A percentile compares a stretch with the other conserved stretches of the same genome.
Evolutionary conservation across 2,888 invertebrate species (phyloP).

Genomic region (Drosophila merina): DNA sequence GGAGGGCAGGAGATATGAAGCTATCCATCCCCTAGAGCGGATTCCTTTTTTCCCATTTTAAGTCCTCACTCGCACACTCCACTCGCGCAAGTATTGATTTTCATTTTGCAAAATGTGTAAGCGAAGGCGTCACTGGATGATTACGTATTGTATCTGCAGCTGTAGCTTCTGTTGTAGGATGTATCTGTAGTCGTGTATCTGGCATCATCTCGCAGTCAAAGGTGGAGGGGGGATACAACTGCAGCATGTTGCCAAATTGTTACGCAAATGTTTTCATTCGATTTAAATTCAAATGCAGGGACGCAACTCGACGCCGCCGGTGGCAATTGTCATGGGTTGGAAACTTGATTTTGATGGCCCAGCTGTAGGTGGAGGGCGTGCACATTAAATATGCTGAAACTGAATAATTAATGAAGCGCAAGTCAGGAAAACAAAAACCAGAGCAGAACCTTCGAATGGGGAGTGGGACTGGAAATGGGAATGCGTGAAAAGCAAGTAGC

Average conservation of each 20-base stretch:
- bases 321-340: constrained; percentile 19
- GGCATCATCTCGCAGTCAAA: neutral
- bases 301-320: constrained; percentile 11
- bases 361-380: too few relatives aligned
- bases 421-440: constrained; percentile 8
- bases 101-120: constrained; percentile 58
- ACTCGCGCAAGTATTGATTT: constrained; percentile 58
- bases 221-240: constrained; percentile 3
- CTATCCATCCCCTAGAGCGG: constrained; percentile 3
- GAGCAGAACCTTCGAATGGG: constrained; percentile 21
- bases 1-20: constrained; percentile 16
- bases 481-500: constrained; percentile 56
- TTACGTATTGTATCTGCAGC: constrained; percentile 58
- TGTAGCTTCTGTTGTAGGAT: constrained; percentile 21
- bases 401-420: constrained; percentile 64
- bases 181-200: constrained; percentile 21
- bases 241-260: constrained; percentile 66
- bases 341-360: constrained; percentile 38
- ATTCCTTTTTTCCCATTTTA: constrained; percentile 23
- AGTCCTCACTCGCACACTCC: neutral
- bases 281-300: constrained; percentile 56
- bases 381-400: constrained; percentile 54
- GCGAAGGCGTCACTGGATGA: constrained; percentile 42
- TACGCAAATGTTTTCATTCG: constrained; percentile 73
- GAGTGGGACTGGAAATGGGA: constrained; percentile 50